These are phyloP conservation scores for Ochlodes sylvanus DNA, from an alignment of 2,888 invertebrate species.

Conservation along the genomic window DNA sequence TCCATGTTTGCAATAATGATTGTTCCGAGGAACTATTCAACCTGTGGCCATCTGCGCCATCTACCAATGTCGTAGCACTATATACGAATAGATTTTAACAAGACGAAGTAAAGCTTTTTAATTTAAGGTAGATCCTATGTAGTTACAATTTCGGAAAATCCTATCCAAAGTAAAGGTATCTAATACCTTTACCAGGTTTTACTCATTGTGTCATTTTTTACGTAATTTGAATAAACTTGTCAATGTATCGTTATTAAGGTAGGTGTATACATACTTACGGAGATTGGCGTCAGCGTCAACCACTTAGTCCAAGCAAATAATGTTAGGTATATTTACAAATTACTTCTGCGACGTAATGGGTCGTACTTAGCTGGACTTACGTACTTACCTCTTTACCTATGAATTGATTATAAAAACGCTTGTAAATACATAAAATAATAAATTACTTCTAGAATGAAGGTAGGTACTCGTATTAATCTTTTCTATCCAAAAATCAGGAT, in stretches of 20 bases:
- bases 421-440: not conserved
- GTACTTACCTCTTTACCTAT: constrained; percentile 5
- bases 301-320: constrained; percentile 48
- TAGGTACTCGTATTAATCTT: not conserved
- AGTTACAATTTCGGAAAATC: not conserved
- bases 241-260: constrained; percentile 11
- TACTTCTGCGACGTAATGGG: constrained; percentile 47
- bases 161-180: too few species aligned
- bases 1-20: too few species aligned
- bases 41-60: too few species aligned
- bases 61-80: too few species aligned
- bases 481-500: too few species aligned
- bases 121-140: not conserved
- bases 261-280: not conserved
- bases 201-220: too few species aligned
- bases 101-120: too few species aligned
- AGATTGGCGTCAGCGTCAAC: constrained; percentile 41
- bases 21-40: too few species aligned
- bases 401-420: constrained; percentile 19
- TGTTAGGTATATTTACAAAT: constrained; percentile 48
- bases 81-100: too few species aligned
- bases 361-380: constrained; percentile 18
- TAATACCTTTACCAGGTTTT: too few species aligned
- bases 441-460: not conserved
- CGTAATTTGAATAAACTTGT: not conserved